Evolutionary conservation across 2,888 invertebrate species (phyloP).

Genomic region (Thysanoteuthis rhombus): DNA sequence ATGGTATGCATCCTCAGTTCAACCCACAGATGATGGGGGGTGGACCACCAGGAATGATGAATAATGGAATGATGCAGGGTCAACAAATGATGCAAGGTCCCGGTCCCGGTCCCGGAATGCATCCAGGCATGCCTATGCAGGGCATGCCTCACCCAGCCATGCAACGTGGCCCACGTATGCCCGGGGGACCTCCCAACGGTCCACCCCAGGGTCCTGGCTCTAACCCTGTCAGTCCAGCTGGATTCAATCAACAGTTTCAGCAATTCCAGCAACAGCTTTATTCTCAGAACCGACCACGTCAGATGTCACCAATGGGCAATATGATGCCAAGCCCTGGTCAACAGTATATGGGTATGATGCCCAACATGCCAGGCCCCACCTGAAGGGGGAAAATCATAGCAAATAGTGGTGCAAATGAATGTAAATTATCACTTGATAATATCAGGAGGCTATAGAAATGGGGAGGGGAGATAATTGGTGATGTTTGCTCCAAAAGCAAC

Average conservation of each 20-base stretch:
- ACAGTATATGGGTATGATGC: conserved; percentile 53
- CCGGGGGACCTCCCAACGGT: conserved; percentile 35
- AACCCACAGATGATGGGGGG: conserved; percentile 38
- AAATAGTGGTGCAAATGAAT: conserved; percentile 22
- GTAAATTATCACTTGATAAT: conserved; percentile 28
- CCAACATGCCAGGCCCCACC: conserved; percentile 50
- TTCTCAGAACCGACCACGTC: conserved; percentile 53
- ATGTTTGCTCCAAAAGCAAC: neutral
- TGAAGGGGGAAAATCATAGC: conserved; percentile 33
- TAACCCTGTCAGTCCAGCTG: conserved; percentile 32
- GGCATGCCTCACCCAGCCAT: conserved; percentile 43
- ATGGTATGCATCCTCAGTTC: conserved; percentile 31
- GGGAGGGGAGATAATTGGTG: neutral
- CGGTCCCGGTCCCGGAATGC: conserved; percentile 44
- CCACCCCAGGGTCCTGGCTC: conserved; percentile 34
- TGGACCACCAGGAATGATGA: conserved; percentile 37
- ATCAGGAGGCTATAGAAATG: neutral
- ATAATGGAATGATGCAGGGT: conserved; percentile 40
- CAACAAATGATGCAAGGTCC: conserved; percentile 52
- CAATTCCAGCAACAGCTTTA: conserved; percentile 66
- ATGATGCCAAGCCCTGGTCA: conserved; percentile 48
- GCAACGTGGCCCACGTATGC: conserved; percentile 37
- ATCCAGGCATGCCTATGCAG: conserved; percentile 35
- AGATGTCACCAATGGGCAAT: conserved; percentile 54
- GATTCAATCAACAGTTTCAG: conserved; percentile 57